A percentile compares a stretch with the other conserved stretches of the same genome.
Evolutionary conservation across 2,113 vertebrate genomes (phyloP).

Genomic region (Todiramphus saurophagus): DNA sequence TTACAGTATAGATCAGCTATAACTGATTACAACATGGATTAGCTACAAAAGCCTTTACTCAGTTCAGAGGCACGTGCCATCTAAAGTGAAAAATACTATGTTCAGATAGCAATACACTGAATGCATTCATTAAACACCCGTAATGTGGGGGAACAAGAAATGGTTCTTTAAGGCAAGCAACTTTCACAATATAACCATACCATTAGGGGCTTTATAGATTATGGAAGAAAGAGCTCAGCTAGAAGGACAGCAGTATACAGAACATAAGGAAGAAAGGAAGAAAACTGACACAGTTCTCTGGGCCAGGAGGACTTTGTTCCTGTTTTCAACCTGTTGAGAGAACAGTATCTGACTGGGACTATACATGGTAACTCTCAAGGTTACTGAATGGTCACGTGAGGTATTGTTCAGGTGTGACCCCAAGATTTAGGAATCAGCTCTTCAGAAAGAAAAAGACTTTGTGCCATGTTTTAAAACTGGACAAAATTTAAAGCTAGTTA

Average conservation of each 20-base stretch:
- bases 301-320: not conserved
- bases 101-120: not conserved
- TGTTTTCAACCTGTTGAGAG: not conserved
- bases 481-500: not conserved
- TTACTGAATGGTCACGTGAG: not conserved
- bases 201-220: not conserved
- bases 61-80: not conserved
- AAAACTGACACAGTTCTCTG: not conserved
- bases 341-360: not conserved
- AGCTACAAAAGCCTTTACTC: not conserved
- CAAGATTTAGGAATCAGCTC: not conserved
- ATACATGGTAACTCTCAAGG: accelerated
- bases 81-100: not conserved
- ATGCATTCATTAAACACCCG: not conserved
- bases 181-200: not conserved
- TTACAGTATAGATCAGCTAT: not conserved
- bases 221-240: not conserved
- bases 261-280: not conserved
- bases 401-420: not conserved
- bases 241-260: not conserved
- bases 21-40: not conserved
- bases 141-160: not conserved
- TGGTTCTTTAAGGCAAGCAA: not conserved
- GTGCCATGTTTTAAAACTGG: not conserved
- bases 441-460: not conserved